phyloP scores from a whole-genome alignment of 2,797 vertebrate species.

The Liasis olivaceus region DNA sequence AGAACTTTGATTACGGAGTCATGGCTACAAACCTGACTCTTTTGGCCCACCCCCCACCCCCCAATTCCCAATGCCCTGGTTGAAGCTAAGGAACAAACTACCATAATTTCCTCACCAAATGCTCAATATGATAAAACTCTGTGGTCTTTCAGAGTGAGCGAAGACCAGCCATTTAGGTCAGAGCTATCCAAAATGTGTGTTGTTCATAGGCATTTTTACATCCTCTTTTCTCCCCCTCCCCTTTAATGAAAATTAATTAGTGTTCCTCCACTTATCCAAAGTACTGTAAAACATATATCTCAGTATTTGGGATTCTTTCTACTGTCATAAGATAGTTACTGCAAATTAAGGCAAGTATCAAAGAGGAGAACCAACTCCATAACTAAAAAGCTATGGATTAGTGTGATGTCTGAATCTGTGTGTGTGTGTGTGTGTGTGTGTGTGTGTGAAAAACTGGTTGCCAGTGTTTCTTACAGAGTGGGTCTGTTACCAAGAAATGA shows the following conservation, averaged over 20 bases:
- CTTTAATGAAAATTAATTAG: conserved; percentile 73
- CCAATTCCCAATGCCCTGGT: not conserved
- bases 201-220: conserved; percentile 55
- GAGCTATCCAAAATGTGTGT: conserved; percentile 61
- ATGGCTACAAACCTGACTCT: no score
- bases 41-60: no score
- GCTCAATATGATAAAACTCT: conserved; percentile 53
- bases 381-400: not conserved
- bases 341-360: conserved; percentile 23
- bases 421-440: no score
- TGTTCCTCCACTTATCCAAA: conserved; percentile 40
- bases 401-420: no score
- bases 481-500: not conserved
- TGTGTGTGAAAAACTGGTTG: not conserved
- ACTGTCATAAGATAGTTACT: conserved; percentile 3
- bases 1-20: no score
- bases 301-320: conserved; percentile 47
- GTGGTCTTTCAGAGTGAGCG: conserved; percentile 55
- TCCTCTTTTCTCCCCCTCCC: not conserved
- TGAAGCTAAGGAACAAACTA: conserved; percentile 25
- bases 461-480: not conserved
- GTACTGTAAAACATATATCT: conserved; percentile 48
- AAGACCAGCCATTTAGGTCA: conserved; percentile 58
- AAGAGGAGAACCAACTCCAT: not conserved
- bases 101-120: conserved; percentile 56